Evolutionary conservation across 2,113 vertebrate species (phyloP).

Genomic region (Bufo bufo): DNA sequence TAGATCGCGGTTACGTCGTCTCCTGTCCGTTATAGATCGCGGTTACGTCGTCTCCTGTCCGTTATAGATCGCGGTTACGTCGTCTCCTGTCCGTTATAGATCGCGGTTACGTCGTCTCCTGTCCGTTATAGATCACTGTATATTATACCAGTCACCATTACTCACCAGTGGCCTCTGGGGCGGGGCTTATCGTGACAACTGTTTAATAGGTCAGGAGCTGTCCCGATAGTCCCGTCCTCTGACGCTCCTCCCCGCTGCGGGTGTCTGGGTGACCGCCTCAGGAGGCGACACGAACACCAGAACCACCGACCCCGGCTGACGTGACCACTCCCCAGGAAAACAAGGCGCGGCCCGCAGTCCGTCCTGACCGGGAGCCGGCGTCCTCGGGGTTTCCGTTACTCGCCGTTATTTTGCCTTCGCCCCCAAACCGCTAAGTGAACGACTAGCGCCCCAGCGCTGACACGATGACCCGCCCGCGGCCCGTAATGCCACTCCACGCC

Average conservation of each 20-base stretch:
- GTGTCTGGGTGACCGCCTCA: not conserved
- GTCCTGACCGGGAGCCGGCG: not conserved
- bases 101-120: not conserved
- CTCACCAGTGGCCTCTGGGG: not conserved
- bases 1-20: too few relatives aligned
- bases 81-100: too few relatives aligned
- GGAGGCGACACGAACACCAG: not conserved
- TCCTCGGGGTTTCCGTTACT: not conserved
- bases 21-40: too few relatives aligned
- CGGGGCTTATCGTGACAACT: slow-evolving; percentile 7
- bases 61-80: too few relatives aligned
- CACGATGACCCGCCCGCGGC: not conserved
- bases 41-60: too few relatives aligned
- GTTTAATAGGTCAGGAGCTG: not conserved
- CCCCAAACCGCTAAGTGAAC: slow-evolving; percentile 5
- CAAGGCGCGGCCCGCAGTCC: not conserved
- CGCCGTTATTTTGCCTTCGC: not conserved
- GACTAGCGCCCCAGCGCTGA: not conserved
- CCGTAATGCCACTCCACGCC: not conserved
- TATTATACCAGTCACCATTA: not conserved
- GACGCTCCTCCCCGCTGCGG: not conserved
- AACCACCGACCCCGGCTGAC: not conserved
- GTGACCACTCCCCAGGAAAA: not conserved
- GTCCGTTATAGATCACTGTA: not conserved
- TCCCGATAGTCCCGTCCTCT: not conserved